Conservation (phyloP, 1,140 invertebrate genomes). For the Pseudomyrmex concolor region DNA sequence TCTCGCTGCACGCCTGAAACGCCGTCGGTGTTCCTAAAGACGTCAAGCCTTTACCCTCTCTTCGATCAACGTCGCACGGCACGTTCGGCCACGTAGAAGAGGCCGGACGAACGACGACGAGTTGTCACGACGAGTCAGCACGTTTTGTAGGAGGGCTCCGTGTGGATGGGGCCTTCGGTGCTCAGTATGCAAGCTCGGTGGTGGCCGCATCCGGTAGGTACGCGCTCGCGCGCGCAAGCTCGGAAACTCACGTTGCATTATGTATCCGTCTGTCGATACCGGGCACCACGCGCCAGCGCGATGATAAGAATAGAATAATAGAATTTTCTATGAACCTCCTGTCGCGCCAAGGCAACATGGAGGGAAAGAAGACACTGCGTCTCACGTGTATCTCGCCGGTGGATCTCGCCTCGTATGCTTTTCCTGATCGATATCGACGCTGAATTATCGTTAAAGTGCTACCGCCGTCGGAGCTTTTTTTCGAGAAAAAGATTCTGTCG, state of each 20-base stretch:
- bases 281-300: slow-evolving; percentile 65
- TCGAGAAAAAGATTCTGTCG: slow-evolving; percentile 29
- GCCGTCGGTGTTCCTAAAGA: slow-evolving; percentile 48
- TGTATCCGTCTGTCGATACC: slow-evolving; percentile 79
- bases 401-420: slow-evolving; percentile 59
- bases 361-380: slow-evolving; percentile 25
- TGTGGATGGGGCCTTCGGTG: slow-evolving; percentile 51
- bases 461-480: slow-evolving; percentile 19
- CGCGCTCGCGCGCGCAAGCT: slow-evolving; percentile 75
- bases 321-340: slow-evolving; percentile 75
- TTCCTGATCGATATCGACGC: slow-evolving; percentile 61
- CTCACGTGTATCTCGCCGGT: slow-evolving; percentile 64
- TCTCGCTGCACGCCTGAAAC: slow-evolving; percentile 22
- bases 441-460: slow-evolving; percentile 57
- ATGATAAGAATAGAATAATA: slow-evolving; percentile 80
- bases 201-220: slow-evolving; percentile 79
- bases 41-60: slow-evolving; percentile 48
- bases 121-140: slow-evolving; percentile 72
- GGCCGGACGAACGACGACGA: slow-evolving; percentile 19
- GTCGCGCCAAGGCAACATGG: slow-evolving; percentile 22
- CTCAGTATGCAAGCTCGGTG: slow-evolving; percentile 83
- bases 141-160: slow-evolving; percentile 76
- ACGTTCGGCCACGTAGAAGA: slow-evolving; percentile 45
- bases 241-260: slow-evolving; percentile 82
- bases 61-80: slow-evolving; percentile 49